These are phyloP conservation scores for Agrypnus murinus DNA, from an alignment of 2,888 invertebrate species.

Conservation along the genomic window DNA sequence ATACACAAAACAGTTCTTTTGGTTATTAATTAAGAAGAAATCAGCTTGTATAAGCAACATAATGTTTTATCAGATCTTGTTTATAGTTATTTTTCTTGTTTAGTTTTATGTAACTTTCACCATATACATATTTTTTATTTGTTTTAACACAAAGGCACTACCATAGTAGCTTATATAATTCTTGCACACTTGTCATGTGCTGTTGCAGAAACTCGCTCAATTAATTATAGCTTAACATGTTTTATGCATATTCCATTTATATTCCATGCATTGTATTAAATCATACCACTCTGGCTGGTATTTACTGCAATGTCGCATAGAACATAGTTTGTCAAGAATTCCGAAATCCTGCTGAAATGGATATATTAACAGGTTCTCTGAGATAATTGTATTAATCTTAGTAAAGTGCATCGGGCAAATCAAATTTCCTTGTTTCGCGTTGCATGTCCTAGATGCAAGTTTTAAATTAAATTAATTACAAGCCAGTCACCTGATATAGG, in stretches of 20 bases:
- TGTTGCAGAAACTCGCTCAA: constrained; percentile 6
- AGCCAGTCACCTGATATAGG: too few species aligned
- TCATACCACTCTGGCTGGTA: constrained; percentile 2
- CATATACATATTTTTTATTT: not conserved
- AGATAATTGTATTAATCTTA: too few species aligned
- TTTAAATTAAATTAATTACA: too few species aligned
- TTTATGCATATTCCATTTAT: constrained; percentile 11
- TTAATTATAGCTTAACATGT: constrained; percentile 19
- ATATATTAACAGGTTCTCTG: too few species aligned
- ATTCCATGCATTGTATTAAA: constrained; percentile 12
- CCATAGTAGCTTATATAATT: constrained; percentile 9
- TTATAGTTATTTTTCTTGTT: too few species aligned
- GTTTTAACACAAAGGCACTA: not conserved
- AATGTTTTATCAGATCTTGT: too few species aligned
- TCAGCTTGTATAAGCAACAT: too few species aligned
- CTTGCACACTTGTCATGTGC: constrained; percentile 5
- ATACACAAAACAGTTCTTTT: too few species aligned
- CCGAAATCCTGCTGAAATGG: not conserved
- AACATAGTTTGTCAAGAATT: not conserved
- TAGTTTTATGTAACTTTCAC: not conserved
- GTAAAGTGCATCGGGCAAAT: too few species aligned
- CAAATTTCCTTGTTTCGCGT: too few species aligned
- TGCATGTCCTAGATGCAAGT: too few species aligned
- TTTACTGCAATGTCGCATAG: not conserved
- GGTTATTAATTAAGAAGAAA: too few species aligned